Conservation (phyloP, 2,888 invertebrate genomes). For the Brachypalpus laphriformis region DNA sequence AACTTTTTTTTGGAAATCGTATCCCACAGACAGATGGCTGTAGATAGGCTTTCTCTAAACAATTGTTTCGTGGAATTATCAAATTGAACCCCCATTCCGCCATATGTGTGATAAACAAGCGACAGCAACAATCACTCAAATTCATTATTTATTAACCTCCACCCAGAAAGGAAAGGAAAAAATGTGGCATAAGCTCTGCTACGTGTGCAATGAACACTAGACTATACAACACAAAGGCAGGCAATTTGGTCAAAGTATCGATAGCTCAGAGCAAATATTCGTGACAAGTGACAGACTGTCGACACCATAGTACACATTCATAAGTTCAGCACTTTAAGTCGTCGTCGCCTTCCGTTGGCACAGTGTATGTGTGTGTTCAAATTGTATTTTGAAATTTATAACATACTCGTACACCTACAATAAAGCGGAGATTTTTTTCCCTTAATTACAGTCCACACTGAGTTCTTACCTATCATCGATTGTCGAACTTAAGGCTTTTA, state of each 20-base stretch:
- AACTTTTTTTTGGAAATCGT: not conserved
- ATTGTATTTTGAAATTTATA: not conserved
- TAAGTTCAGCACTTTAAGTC: conserved; percentile 3
- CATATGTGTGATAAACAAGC: conserved; percentile 2
- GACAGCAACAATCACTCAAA: conserved; percentile 11
- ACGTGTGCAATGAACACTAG: not conserved
- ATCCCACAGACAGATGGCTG: not conserved
- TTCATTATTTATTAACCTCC: conserved; percentile 36
- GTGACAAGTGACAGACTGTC: conserved; percentile 35
- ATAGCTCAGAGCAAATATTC: not conserved
- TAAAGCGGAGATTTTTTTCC: not conserved
- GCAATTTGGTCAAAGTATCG: conserved; percentile 24
- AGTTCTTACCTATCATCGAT: not conserved
- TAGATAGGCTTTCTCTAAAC: not conserved
- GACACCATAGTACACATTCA: conserved; percentile 5
- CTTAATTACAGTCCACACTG: not conserved
- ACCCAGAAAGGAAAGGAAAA: not conserved
- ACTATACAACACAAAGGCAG: not conserved
- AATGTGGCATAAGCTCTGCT: not conserved
- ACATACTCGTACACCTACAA: not conserved
- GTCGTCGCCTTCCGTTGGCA: conserved; percentile 1
- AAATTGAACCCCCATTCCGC: not conserved
- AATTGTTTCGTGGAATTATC: conserved; percentile 10
- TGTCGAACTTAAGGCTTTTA: not conserved
- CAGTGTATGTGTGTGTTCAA: conserved; percentile 10